Evolutionary conservation across 2,113 vertebrate genomes (phyloP).

Genomic region (Noturus placidus): DNA sequence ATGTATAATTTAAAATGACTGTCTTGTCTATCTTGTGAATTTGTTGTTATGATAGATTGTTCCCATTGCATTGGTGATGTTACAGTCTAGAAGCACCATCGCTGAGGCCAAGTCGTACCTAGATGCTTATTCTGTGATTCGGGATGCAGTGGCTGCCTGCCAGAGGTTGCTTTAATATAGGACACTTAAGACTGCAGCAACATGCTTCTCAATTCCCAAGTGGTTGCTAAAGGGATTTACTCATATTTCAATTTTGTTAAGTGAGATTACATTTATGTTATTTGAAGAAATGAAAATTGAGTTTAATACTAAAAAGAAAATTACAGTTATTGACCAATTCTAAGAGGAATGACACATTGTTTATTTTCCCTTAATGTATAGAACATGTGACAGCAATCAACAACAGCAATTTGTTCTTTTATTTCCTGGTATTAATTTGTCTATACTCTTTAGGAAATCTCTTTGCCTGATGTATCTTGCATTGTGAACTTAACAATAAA

Average conservation of each 20-base stretch:
- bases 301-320: neutral
- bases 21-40: neutral
- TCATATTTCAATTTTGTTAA: neutral
- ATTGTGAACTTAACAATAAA: neutral
- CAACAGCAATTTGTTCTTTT: neutral
- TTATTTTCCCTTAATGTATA: neutral
- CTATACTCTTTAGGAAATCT: neutral
- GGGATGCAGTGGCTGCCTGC: slow-evolving; percentile 68
- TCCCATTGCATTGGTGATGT: slow-evolving; percentile 70
- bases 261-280: neutral
- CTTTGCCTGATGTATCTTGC: neutral
- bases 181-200: neutral
- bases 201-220: neutral
- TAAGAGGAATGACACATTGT: neutral
- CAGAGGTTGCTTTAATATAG: slow-evolving; percentile 35
- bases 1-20: neutral
- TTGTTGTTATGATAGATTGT: slow-evolving; percentile 66
- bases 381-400: neutral
- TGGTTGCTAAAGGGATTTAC: neutral
- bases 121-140: slow-evolving; percentile 61
- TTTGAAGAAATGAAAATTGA: neutral
- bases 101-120: slow-evolving; percentile 64
- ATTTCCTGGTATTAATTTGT: neutral
- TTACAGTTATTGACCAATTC: neutral
- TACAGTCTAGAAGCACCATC: slow-evolving; percentile 65